A percentile compares a stretch with the other conserved stretches of the same genome.
Evolutionary conservation across 2,797 vertebrate species (phyloP).

Genomic region (Borostomias antarcticus): DNA sequence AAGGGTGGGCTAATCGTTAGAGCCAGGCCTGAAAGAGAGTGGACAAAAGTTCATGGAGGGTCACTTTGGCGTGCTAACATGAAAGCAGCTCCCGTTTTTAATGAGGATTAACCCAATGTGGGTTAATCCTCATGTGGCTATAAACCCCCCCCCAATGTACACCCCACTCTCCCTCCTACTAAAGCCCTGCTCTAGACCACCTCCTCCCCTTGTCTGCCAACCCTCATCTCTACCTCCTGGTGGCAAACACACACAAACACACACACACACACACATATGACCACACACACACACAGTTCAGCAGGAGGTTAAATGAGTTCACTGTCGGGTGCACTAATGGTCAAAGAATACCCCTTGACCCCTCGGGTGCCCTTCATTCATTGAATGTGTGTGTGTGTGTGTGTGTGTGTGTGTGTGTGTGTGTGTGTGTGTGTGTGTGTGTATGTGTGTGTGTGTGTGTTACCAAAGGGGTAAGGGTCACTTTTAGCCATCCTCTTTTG

Average conservation of each 20-base stretch:
- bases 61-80: conserved; percentile 78
- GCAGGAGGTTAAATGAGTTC: conserved; percentile 67
- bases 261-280: conserved; percentile 27
- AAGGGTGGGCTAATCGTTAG: conserved; percentile 78
- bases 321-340: too few relatives aligned
- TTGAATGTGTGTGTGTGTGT: conserved; percentile 2
- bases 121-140: conserved; percentile 67
- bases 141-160: neutral
- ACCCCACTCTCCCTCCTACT: too few relatives aligned
- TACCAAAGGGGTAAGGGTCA: conserved; percentile 52
- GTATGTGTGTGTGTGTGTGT: conserved; percentile 12
- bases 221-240: conserved; percentile 11
- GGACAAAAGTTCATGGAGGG: conserved; percentile 81
- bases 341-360: conserved; percentile 69
- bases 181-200: too few relatives aligned
- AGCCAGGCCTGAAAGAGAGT: conserved; percentile 75
- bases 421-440: conserved; percentile 3
- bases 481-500: conserved; percentile 62
- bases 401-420: neutral
- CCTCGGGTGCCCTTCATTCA: conserved; percentile 52
- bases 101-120: conserved; percentile 80
- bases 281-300: conserved; percentile 40
- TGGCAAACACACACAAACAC: conserved; percentile 3
- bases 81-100: conserved; percentile 80
- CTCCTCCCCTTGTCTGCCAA: conserved; percentile 18